These are phyloP conservation scores for Spheniscus mendiculus DNA, from an alignment of 2,113 vertebrate genomes.

Conservation along the genomic window DNA sequence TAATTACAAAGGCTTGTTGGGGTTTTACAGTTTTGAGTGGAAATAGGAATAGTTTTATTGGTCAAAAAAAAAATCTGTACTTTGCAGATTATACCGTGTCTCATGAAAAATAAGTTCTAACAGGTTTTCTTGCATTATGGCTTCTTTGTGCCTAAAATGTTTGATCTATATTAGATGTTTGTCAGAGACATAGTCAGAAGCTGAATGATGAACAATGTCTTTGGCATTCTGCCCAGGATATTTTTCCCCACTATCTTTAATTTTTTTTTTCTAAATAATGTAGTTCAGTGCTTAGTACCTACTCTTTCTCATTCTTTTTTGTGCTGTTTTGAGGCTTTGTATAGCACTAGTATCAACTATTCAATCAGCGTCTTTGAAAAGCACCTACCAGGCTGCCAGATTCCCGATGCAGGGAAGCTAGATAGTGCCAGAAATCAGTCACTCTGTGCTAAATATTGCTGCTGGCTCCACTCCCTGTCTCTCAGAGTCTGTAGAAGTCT, in stretches of 20 bases:
- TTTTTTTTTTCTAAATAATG: too few relatives aligned
- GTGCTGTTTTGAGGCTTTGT: not conserved
- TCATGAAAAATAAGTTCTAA: not conserved
- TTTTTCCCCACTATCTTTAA: not conserved
- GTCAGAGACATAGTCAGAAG: not conserved
- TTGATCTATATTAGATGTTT: not conserved
- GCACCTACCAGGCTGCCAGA: constrained; percentile 37
- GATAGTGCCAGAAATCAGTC: constrained; percentile 59
- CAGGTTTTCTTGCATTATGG: not conserved
- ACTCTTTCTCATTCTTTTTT: not conserved
- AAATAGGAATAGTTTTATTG: not conserved
- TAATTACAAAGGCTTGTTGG: rapidly evolving
- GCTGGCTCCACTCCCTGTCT: constrained; percentile 47
- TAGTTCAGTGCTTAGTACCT: not conserved
- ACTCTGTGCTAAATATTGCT: constrained; percentile 54
- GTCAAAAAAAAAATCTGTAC: not conserved
- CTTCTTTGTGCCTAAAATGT: not conserved
- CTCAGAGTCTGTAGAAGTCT: constrained; percentile 5
- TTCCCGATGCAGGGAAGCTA: not conserved
- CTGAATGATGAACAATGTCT: not conserved
- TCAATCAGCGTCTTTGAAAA: constrained; percentile 34
- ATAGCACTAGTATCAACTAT: constrained; percentile 1
- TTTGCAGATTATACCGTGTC: not conserved
- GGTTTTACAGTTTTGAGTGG: not conserved
- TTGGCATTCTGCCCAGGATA: not conserved